phyloP scores from a whole-genome alignment of 2,797 vertebrate species.

The Falco rusticolus region DNA sequence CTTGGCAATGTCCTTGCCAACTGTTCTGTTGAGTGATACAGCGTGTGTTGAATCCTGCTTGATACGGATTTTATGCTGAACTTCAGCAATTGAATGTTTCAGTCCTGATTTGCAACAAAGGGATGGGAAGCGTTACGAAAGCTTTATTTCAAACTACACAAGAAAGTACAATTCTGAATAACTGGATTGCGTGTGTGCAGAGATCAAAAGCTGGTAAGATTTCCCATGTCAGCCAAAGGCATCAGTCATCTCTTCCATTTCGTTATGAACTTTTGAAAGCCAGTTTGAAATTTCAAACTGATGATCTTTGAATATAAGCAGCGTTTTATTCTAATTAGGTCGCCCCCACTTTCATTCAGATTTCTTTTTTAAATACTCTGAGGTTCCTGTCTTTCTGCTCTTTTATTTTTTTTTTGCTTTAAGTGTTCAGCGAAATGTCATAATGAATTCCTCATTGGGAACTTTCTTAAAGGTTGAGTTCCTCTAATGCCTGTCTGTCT shows the following conservation, averaged over 20 bases:
- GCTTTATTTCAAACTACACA: neutral
- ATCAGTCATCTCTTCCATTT: no score
- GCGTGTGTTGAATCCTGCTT: neutral
- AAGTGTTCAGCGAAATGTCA: neutral
- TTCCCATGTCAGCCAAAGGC: no score
- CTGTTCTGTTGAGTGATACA: neutral
- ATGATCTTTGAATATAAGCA: no score
- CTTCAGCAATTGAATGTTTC: neutral
- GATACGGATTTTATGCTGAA: neutral
- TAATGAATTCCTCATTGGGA: neutral
- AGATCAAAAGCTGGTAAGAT: no score
- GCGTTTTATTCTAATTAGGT: no score
- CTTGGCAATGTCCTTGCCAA: neutral
- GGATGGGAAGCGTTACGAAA: neutral
- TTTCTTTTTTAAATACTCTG: no score
- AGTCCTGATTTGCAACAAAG: neutral
- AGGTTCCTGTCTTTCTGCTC: neutral
- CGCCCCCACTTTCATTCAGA: no score
- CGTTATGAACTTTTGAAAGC: no score
- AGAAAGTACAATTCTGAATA: neutral
- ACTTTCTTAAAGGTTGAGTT: neutral
- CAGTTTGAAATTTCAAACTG: no score
- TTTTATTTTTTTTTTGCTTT: neutral
- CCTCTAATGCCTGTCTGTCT: neutral
- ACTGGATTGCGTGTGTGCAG: neutral